Base-by-base conservation (phyloP, 2,113 vertebrate species). In the Gambusia holbrooki region DNA sequence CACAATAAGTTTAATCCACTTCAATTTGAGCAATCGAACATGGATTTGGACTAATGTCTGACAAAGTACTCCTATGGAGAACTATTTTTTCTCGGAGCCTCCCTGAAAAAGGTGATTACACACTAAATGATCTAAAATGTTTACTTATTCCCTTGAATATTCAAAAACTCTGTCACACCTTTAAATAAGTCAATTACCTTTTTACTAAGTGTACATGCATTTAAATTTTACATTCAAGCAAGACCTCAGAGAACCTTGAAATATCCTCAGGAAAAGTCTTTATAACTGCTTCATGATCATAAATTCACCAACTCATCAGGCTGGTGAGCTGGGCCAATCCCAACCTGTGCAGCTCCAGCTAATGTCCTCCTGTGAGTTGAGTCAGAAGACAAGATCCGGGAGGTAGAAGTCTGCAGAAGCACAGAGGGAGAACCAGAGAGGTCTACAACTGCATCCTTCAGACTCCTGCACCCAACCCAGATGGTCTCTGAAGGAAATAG, bases 391-490 rank as follows among this genome's bases (percentile, higher is more conserved):
- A 3, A 58, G 51, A 58, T 58, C 51, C 2, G 17, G 10, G 22
- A 58, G 1, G 51, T 11, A 25, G 63, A 84, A 89, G 74, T 93
- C 63, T 93, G 90, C 79, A 83, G 69, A 61, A 64, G 33, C 32
- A 30, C 8, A 10, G 45, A 11, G 64, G 33, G 74, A 67, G 72
- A 62, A 29, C 37, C 27, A 10, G 17, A 67, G 30, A 25, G 54
- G 27, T 48, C 22, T 67, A 90, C 61, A 85, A 88, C 76, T 86
- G 89, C 91, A 93, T 93, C 83, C 93, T 92, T 93, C 93, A 93
- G 82, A 91, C 88, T 27, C 87, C 92, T 66, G 89, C 77, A 92
- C 45, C 69, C 69, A 92, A 82, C 72, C 93, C 93, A 81, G 93
- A 92, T 76, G 92, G 88, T 86, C 93, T 96, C 95, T 96, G 64